Base-by-base conservation (phyloP, 2,888 invertebrate species). In the Ceramica pisi region DNA sequence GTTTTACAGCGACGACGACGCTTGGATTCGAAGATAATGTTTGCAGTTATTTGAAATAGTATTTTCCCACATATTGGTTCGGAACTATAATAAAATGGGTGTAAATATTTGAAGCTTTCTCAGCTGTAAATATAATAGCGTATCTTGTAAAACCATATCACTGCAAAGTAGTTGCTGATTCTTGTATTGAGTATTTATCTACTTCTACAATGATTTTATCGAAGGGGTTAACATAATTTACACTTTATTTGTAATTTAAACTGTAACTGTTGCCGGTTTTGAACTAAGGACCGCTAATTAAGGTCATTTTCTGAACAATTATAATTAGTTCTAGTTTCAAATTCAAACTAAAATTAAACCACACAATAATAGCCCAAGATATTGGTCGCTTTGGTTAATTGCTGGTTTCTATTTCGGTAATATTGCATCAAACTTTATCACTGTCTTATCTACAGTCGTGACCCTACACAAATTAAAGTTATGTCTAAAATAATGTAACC, bases 381-480 rank as follows among this genome's bases (percentile, higher is more conserved):
- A 75, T 80, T 83, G 59, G 50, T 56, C 19, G 23, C 26, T 71
- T 78, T 74, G 50, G 59, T 72, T 44, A 75, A 69, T 71, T 59
- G 71, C 63, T 74, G 56, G 75, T 80, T 80, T 67, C 84, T 84
- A 87, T 86, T 88, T 86, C 68, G 77, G 82, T 81, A 78, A 67
- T 53, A 75, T 75, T 85, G 73, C 83, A 82, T 83, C 80, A 81
- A 65, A 14, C 5, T 60, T 82, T 89, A 90, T 90, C 89, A 66
- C 48, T 51, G 23, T 71, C 69, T 80, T 90, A 89, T 89, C 89
- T 79, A 0, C 63, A 74, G 85, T 86, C 86, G 50, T 78, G 87
- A 89, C 89, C 87, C 85, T 79, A 78, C 67, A 68, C 72, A 64
- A 77, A 75, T 81, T 74, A 70, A 76, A 65, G 60, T 83, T 80